A percentile compares a stretch with the other conserved stretches of the same genome.
These are phyloP conservation scores for Sardinella longiceps DNA, from an alignment of 2,797 vertebrate species.

Conservation along the genomic window DNA sequence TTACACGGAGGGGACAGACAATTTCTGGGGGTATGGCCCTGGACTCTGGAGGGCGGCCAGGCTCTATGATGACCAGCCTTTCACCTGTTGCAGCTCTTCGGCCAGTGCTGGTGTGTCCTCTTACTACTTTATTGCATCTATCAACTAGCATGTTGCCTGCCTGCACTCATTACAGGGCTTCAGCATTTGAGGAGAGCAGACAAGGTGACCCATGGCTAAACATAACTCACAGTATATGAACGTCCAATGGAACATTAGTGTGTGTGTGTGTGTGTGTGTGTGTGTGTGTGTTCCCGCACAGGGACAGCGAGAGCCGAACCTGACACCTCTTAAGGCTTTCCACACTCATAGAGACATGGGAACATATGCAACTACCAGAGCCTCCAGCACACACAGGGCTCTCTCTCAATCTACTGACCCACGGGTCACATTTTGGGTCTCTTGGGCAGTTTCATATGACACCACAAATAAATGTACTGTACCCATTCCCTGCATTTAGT, in stretches of 20 bases:
- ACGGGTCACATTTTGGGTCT: background rate
- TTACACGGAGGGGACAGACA: background rate
- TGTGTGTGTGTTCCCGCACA: background rate
- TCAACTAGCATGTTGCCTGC: slow-evolving; percentile 30
- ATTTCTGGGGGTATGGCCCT: background rate
- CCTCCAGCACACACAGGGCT: background rate
- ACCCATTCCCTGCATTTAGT: background rate
- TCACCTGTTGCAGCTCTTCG: slow-evolving; percentile 40
- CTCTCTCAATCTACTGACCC: background rate
- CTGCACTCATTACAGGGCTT: slow-evolving; percentile 28
- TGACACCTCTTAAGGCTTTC: slow-evolving; percentile 4
- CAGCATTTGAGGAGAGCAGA: slow-evolving; percentile 21
- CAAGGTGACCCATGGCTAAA: slow-evolving; percentile 27
- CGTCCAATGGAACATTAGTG: slow-evolving; percentile 8
- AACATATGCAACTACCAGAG: slow-evolving; percentile 17
- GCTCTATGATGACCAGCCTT: background rate
- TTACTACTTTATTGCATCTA: slow-evolving; percentile 19
- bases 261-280: background rate
- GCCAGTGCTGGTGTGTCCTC: slow-evolving; percentile 27
- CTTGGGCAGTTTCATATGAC: background rate
- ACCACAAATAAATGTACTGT: slow-evolving; percentile 10
- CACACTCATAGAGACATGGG: slow-evolving; percentile 13
- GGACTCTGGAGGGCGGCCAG: slow-evolving; percentile 32
- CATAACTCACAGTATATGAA: slow-evolving; percentile 28
- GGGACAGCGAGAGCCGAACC: background rate